A percentile compares a stretch with the other conserved stretches of the same genome.
phyloP scores from a whole-genome alignment of 2,797 vertebrate genomes.

The Melanotaenia trifasciata region DNA sequence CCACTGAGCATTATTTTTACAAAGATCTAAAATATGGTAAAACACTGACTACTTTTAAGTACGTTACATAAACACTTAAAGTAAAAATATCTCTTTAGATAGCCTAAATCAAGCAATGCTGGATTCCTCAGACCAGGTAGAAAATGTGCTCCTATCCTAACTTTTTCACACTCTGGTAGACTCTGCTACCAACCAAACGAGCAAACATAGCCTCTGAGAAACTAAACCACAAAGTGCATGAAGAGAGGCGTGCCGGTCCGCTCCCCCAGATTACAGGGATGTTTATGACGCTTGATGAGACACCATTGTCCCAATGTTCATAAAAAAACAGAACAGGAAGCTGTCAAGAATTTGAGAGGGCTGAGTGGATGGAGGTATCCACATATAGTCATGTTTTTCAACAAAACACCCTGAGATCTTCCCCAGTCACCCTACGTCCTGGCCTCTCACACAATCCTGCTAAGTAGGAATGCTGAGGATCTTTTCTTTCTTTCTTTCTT shows the following conservation, averaged over 20 bases:
- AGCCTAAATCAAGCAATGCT: neutral
- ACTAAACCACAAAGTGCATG: conserved; percentile 46
- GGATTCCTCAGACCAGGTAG: neutral
- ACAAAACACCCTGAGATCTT: conserved; percentile 47
- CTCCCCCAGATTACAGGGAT: conserved; percentile 62
- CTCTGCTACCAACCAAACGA: conserved; percentile 35
- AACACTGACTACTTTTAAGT: neutral
- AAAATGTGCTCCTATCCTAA: neutral
- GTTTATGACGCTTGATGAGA: conserved; percentile 50
- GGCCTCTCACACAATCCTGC: conserved; percentile 60
- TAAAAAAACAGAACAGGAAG: conserved; percentile 49
- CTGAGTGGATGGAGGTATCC: conserved; percentile 1
- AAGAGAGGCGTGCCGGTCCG: conserved; percentile 34
- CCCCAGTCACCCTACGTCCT: conserved; percentile 63
- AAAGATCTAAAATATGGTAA: too few species aligned
- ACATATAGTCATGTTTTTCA: conserved; percentile 40
- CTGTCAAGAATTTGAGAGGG: conserved; percentile 27
- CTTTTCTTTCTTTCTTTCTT: neutral
- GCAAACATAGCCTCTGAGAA: conserved; percentile 59
- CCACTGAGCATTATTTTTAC: too few species aligned
- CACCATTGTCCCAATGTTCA: conserved; percentile 56
- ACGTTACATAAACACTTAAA: neutral
- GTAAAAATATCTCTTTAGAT: neutral
- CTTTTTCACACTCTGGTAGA: neutral
- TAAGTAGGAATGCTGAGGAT: conserved; percentile 65